Evolutionary conservation across 2,797 vertebrate genomes (phyloP).

Genomic region (Myotis myotis): DNA sequence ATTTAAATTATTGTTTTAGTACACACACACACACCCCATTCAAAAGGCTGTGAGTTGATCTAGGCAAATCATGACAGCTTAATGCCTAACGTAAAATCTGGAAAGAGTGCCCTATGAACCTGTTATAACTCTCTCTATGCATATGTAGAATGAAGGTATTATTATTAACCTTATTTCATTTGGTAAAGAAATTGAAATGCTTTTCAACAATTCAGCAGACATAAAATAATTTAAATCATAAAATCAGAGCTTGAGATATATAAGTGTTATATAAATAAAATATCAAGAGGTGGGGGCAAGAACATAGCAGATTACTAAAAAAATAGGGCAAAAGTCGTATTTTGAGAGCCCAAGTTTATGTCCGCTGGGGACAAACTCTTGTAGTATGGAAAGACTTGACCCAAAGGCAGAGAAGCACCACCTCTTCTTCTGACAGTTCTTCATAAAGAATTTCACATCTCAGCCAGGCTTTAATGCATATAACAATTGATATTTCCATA

Average conservation of each 20-base stretch:
- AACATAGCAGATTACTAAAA: not conserved
- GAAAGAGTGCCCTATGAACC: not conserved
- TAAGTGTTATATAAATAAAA: not conserved
- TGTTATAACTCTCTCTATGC: not conserved
- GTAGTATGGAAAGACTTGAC: not conserved
- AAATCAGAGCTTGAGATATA: conserved; percentile 5
- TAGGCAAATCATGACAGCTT: not conserved
- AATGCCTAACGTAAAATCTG: not conserved
- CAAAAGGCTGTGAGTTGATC: not conserved
- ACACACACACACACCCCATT: not conserved
- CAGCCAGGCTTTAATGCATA: not conserved
- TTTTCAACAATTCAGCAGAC: conserved; percentile 16
- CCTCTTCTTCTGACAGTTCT: not conserved
- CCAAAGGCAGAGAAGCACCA: not conserved
- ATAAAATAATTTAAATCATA: not conserved
- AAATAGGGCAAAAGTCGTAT: not conserved
- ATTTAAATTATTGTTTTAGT: conserved; percentile 21
- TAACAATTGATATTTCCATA: not conserved
- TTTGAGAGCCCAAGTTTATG: not conserved
- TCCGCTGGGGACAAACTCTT: not conserved
- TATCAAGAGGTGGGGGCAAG: not conserved
- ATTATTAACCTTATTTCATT: not conserved
- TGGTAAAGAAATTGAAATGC: not conserved
- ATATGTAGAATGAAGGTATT: not conserved
- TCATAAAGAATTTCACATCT: not conserved